A percentile compares a stretch with the other conserved stretches of the same genome.
Evolutionary conservation across 2,113 vertebrate species (phyloP).

Genomic region (Oncorhynchus masou): DNA sequence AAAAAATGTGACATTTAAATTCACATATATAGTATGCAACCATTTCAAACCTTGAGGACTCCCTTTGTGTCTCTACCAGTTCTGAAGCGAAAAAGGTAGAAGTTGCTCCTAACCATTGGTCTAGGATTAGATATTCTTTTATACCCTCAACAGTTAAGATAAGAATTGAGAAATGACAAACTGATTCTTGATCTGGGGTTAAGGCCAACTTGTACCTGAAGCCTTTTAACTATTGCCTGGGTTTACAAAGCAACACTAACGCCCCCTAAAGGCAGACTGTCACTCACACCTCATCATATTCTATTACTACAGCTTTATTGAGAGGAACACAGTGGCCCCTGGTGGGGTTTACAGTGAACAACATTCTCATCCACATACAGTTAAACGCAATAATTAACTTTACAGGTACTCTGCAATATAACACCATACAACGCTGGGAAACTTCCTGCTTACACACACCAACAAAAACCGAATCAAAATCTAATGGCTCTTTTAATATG

Average conservation of each 20-base stretch:
- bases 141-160: too few species aligned
- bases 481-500: too few species aligned
- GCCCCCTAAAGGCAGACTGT: conserved; percentile 52
- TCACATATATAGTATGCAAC: neutral
- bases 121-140: too few species aligned
- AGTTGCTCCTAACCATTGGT: too few species aligned
- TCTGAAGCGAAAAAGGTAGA: too few species aligned
- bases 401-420: too few species aligned
- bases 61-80: neutral
- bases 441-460: too few species aligned
- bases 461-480: too few species aligned
- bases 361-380: neutral
- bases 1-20: neutral
- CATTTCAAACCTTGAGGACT: neutral
- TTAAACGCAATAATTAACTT: too few species aligned
- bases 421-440: too few species aligned
- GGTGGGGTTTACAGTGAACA: neutral
- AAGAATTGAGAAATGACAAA: too few species aligned
- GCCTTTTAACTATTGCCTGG: neutral
- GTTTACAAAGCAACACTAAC: conserved; percentile 34
- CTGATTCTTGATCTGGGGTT: conserved; percentile 2
- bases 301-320: neutral
- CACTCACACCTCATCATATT: conserved; percentile 6
- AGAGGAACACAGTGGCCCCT: neutral
- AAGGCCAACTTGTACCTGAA: neutral